phyloP scores from a whole-genome alignment of 2,888 invertebrate species.

The Malthinus flaveolus region DNA sequence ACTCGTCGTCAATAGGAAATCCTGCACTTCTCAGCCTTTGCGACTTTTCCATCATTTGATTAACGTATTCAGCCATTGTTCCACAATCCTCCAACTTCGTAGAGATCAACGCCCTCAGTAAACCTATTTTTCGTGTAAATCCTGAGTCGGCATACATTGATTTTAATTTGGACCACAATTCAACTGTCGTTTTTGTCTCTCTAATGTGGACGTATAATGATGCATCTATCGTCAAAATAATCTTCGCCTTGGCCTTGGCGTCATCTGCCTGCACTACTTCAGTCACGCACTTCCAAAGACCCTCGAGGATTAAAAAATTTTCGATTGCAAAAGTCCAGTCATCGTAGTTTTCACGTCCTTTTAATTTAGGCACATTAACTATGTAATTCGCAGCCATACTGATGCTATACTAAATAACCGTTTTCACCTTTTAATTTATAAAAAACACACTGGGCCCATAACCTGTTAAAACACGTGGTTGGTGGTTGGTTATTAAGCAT shows the following conservation, averaged over 20 bases:
- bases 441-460: neutral
- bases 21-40: slow-evolving; percentile 27
- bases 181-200: slow-evolving; percentile 29
- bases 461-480: neutral
- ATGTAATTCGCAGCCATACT: neutral
- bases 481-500: no score
- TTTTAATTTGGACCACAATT: slow-evolving; percentile 35
- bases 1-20: neutral
- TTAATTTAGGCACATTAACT: slow-evolving; percentile 17
- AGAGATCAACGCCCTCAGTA: slow-evolving; percentile 32
- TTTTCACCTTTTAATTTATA: no score
- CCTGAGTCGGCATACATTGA: slow-evolving; percentile 34
- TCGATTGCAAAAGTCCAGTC: slow-evolving; percentile 34
- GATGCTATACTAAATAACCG: no score
- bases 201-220: slow-evolving; percentile 37
- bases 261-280: slow-evolving; percentile 17
- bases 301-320: slow-evolving; percentile 29
- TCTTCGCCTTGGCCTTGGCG: slow-evolving; percentile 28
- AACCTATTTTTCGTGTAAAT: slow-evolving; percentile 33
- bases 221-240: slow-evolving; percentile 33
- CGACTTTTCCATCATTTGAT: slow-evolving; percentile 35
- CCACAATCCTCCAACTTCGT: slow-evolving; percentile 18
- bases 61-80: slow-evolving; percentile 31
- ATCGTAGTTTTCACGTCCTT: slow-evolving; percentile 34
- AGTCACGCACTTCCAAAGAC: slow-evolving; percentile 22